Evolutionary conservation across 2,888 invertebrate species (phyloP), one percentile per base, ranked within the genome.

Genomic region (Drosophila merina): DNA sequence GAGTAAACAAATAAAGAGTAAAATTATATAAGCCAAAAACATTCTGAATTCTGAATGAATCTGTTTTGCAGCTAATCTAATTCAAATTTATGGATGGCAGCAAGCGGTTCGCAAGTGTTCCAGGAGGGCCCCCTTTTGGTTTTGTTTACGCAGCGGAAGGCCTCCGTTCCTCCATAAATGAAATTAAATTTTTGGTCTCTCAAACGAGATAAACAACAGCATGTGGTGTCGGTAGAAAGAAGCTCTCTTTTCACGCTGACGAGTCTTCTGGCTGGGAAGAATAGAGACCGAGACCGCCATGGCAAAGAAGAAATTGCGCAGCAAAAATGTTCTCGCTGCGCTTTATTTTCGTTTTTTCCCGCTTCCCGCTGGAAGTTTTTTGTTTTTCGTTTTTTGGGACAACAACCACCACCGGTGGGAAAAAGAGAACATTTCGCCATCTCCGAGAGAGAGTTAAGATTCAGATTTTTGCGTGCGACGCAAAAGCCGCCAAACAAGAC

Each of bases 301-400:
- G 52, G 52, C 64, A 36, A 63, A 52, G 67, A 75, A 73, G 79
- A 82, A 86, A 82, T 82, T 82, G 86, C 82, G 82, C 82, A 82
- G 86, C 68, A 68, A 55, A 54, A 70, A 69, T 71, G 12, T 56
- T 72, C 64, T 49, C 40, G 45, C 33, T 72, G 47, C 49, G 40
- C 12, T 80, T 75, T 82, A 40, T 45, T 56, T 70, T 62, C 26
- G 76, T 76, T 82, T 75, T 59, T 77, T 60, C 49, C 25, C 20
- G 20, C 20, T 20, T 20, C 20, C 20, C 20, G 20, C 48, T 52
- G 42, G 40, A 9, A 31, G 20, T 28, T 49, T 30, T 38, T 67
- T 50, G 30, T 42, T 52, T 62, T 47, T 33, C 14, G 44, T 26
- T 10, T 50, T 68, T 66, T 64, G 48, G 48, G 56, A 56, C 64